These are phyloP conservation scores for Actinemys pallida DNA, from an alignment of 2,113 vertebrate genomes.

Conservation along the genomic window DNA sequence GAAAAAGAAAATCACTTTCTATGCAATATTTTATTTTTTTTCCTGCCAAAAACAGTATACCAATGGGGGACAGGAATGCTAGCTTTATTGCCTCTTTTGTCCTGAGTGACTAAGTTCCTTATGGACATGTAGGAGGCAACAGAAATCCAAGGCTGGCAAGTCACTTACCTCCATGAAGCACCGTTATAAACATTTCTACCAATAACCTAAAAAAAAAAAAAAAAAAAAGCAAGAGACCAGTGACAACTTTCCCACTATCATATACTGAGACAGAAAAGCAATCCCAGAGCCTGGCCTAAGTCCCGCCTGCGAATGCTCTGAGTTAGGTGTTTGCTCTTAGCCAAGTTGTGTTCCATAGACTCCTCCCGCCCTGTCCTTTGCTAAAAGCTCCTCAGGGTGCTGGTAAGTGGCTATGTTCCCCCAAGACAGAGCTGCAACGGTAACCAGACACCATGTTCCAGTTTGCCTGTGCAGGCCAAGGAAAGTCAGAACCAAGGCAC, in stretches of 20 bases:
- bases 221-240: not conserved
- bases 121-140: not conserved
- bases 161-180: slow-evolving; percentile 1
- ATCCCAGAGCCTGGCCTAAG: not conserved
- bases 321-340: not conserved
- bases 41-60: not conserved
- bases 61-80: not conserved
- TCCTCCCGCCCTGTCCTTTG: not conserved
- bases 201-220: not conserved
- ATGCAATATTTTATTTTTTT: not conserved
- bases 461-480: not conserved
- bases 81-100: not conserved
- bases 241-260: not conserved
- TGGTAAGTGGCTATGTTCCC: not conserved
- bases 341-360: not conserved
- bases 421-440: not conserved
- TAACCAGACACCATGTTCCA: not conserved
- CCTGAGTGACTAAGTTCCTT: not conserved
- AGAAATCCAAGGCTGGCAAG: not conserved
- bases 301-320: not conserved
- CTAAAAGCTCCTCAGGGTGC: not conserved
- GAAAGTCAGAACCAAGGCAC: rapidly evolving
- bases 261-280: not conserved
- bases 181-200: slow-evolving; percentile 14
- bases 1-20: not conserved